Evolutionary conservation across 2,797 vertebrate genomes (phyloP).

Genomic region (Artibeus jamaicensis): DNA sequence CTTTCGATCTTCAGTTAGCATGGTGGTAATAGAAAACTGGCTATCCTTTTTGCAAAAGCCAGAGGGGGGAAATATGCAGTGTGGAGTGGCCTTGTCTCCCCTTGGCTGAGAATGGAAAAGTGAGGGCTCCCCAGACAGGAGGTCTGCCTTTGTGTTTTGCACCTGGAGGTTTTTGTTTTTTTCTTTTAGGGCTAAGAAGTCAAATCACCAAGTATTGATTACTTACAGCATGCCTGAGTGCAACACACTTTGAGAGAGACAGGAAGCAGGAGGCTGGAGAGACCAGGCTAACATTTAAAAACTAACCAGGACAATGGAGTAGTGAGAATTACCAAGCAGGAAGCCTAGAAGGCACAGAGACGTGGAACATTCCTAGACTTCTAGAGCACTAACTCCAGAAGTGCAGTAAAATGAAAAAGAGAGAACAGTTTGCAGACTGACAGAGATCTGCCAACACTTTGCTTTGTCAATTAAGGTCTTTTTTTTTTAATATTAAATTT

Average conservation of each 20-base stretch:
- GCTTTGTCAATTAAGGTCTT: background rate
- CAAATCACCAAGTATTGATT: conserved; percentile 14
- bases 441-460: background rate
- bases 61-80: background rate
- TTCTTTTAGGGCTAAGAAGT: background rate
- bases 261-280: background rate
- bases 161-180: background rate
- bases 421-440: background rate
- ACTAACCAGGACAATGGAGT: background rate
- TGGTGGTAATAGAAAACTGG: background rate
- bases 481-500: too few relatives aligned
- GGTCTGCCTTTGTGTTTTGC: background rate
- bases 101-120: background rate
- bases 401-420: background rate
- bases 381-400: background rate
- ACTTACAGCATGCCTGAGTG: background rate
- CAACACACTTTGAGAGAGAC: background rate
- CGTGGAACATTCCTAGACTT: background rate
- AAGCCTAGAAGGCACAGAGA: rapidly evolving
- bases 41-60: background rate
- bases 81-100: background rate
- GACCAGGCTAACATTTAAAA: background rate
- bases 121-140: background rate
- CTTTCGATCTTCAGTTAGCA: background rate
- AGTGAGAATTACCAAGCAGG: background rate